Base-by-base conservation (phyloP, 2,888 invertebrate species). In the Nematopogon swammerdamellus region DNA sequence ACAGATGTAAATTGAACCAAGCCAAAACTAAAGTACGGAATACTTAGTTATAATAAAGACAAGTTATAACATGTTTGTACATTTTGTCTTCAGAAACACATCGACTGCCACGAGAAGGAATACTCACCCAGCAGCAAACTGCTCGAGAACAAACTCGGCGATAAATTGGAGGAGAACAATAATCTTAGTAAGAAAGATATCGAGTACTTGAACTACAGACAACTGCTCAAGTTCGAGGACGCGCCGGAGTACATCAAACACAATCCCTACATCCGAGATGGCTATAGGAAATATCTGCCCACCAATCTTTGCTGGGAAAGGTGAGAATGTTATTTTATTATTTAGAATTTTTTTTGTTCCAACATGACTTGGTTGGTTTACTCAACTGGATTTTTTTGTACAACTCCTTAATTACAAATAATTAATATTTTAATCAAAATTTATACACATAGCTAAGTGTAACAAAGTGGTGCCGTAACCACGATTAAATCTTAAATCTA, bases 281-380 rank as follows among this genome's bases (percentile, higher is more conserved):
- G 96, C 11, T 96, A 96, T 67, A 83, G 95, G 61, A 89, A 90
- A 59, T 84, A 88, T 57, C 80, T 95, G 49, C 87, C 89, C 5
- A 89, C 90, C n/a, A 86, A 85, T 65, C 76, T 93, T 58, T 95
- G 95, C 64, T 76, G 94, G 67, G 92, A 92, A 80, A 96, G 93
- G 93, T 93, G 67, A 62, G 58, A 11, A 19, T n/a, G n/a, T n/a
- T n/a, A n/a, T n/a, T n/a, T 19, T 45, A 47, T 49, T 14, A 25
- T 44, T 50, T 46, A 10, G 49, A 42, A 25, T 50, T 52, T 49
- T 47, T 54, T 51, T 36, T 29, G 46, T 29, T n/a, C 49, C 45
- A 49, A 56, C 53, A 46, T 18, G 11, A 25, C 20, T 49, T 19
- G 10, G 14, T n/a, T n/a, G n/a, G n/a, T n/a, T n/a, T n/a, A n/a